These are phyloP conservation scores for Cotesia vestalis DNA, from an alignment of 1,140 invertebrate species.

Conservation along the genomic window DNA sequence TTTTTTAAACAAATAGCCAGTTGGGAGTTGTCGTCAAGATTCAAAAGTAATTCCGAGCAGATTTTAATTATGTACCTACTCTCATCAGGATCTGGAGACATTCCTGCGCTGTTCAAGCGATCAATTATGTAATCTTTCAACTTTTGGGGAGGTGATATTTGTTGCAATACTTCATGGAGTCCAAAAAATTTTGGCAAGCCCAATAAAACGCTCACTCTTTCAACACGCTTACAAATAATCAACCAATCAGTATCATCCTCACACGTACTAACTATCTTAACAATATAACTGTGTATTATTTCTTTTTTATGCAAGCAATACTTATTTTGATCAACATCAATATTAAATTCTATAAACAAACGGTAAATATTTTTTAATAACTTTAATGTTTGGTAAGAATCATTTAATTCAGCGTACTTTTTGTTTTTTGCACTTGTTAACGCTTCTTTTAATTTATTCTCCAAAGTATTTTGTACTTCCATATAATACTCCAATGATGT, in stretches of 20 bases:
- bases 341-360: slow-evolving; percentile 48
- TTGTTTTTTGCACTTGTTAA: slow-evolving; percentile 24
- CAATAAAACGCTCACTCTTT: slow-evolving; percentile 6
- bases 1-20: slow-evolving; percentile 26
- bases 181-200: slow-evolving; percentile 19
- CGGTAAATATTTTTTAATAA: slow-evolving; percentile 44
- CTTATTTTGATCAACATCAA: slow-evolving; percentile 41
- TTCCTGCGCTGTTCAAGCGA: background rate
- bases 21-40: slow-evolving; percentile 20
- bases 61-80: slow-evolving; percentile 25
- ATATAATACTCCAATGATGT: slow-evolving; percentile 39
- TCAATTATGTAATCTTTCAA: slow-evolving; percentile 7
- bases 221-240: slow-evolving; percentile 9
- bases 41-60: slow-evolving; percentile 18
- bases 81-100: slow-evolving; percentile 20
- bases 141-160: background rate
- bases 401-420: slow-evolving; percentile 23
- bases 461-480: slow-evolving; percentile 40
- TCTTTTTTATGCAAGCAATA: slow-evolving; percentile 44
- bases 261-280: background rate
- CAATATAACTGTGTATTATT: slow-evolving; percentile 14
- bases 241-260: background rate
- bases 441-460: slow-evolving; percentile 42
- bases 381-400: slow-evolving; percentile 40
- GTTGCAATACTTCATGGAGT: slow-evolving; percentile 5